Conservation (phyloP, 2,113 vertebrate genomes). For the Tichodroma muraria region DNA sequence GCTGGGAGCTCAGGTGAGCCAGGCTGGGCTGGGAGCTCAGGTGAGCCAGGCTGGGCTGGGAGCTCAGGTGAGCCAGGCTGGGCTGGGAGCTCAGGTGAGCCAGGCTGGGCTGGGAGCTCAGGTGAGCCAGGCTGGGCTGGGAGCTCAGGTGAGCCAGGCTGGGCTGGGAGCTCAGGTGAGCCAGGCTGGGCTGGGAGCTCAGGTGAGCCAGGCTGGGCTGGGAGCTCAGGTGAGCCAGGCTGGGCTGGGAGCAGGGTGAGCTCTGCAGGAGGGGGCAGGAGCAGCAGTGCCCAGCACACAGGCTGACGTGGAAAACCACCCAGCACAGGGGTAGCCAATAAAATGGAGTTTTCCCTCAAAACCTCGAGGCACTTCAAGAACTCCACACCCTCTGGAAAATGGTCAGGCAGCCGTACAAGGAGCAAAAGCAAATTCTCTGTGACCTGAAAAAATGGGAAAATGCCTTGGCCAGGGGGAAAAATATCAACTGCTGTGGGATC, state of each 20-base stretch:
- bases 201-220: too few species aligned
- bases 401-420: background rate
- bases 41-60: background rate
- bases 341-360: background rate
- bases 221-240: background rate
- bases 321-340: background rate
- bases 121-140: background rate
- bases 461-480: background rate
- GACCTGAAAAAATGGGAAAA: background rate
- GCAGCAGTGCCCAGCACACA: too few species aligned
- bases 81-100: too few species aligned
- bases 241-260: background rate
- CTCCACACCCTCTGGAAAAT: background rate
- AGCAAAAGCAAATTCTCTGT: background rate
- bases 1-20: background rate
- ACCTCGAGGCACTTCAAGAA: background rate
- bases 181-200: too few species aligned
- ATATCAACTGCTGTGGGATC: background rate
- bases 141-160: background rate
- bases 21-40: background rate
- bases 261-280: background rate
- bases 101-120: background rate
- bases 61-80: too few species aligned
- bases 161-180: background rate
- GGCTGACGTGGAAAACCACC: too few species aligned